These are phyloP conservation scores for Procambarus virginalis DNA, from an alignment of 1,140 invertebrate species.

Conservation along the genomic window DNA sequence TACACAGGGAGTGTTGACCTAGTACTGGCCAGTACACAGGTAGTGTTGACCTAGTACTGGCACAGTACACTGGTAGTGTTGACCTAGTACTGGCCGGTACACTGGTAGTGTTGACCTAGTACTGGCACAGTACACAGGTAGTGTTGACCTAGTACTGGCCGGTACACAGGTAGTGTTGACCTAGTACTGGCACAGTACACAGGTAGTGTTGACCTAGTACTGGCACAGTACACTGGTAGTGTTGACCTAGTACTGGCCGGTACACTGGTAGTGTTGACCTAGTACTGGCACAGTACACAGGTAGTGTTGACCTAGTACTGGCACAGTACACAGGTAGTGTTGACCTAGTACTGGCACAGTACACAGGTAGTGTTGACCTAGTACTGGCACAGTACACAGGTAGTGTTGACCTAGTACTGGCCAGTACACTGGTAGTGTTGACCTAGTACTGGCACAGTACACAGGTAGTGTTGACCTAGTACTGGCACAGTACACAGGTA, in stretches of 20 bases:
- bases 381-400: neutral
- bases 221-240: neutral
- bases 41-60: neutral
- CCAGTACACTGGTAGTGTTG: neutral
- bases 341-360: neutral
- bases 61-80: neutral
- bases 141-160: neutral
- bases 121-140: neutral
- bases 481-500: too few species aligned
- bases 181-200: neutral
- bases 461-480: constrained; percentile 6
- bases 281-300: neutral
- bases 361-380: neutral
- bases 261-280: neutral
- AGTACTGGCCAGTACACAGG: too few species aligned
- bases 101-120: neutral
- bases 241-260: too few species aligned
- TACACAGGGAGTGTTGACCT: neutral
- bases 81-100: too few species aligned
- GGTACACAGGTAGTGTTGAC: neutral
- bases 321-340: neutral
- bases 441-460: neutral
- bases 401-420: neutral
- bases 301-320: neutral
- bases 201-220: neutral